phyloP scores from a whole-genome alignment of 2,797 vertebrate species.

The Mionectes olivaceus region DNA sequence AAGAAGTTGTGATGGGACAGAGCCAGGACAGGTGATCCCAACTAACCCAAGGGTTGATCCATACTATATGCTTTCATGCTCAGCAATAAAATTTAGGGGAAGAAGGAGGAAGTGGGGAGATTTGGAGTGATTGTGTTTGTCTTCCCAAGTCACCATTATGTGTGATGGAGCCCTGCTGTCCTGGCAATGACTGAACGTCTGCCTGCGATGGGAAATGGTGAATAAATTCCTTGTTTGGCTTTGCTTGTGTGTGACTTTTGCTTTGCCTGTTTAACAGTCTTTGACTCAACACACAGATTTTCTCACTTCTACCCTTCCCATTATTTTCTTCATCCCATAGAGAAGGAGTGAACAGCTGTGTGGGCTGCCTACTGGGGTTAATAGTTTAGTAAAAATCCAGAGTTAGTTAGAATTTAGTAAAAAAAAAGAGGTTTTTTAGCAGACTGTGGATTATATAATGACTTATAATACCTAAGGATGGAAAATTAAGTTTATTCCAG shows the following conservation, averaged over 20 bases:
- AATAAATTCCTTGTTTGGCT: not conserved
- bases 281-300: not conserved
- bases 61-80: not conserved
- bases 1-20: not conserved
- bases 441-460: not conserved
- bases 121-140: accelerated
- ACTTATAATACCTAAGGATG: not conserved
- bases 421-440: not conserved
- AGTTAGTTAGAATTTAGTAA: too few species aligned
- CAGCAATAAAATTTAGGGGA: not conserved
- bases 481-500: not conserved
- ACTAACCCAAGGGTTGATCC: not conserved
- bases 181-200: not conserved
- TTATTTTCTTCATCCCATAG: not conserved
- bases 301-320: not conserved
- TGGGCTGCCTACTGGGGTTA: not conserved
- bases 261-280: not conserved
- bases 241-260: not conserved
- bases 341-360: not conserved
- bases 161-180: not conserved
- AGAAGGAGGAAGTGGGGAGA: not conserved
- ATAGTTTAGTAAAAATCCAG: too few species aligned
- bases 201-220: not conserved
- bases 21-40: not conserved
- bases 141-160: not conserved